phyloP scores from a whole-genome alignment of 2,797 vertebrate genomes.

The Cottoperca gobio region DNA sequence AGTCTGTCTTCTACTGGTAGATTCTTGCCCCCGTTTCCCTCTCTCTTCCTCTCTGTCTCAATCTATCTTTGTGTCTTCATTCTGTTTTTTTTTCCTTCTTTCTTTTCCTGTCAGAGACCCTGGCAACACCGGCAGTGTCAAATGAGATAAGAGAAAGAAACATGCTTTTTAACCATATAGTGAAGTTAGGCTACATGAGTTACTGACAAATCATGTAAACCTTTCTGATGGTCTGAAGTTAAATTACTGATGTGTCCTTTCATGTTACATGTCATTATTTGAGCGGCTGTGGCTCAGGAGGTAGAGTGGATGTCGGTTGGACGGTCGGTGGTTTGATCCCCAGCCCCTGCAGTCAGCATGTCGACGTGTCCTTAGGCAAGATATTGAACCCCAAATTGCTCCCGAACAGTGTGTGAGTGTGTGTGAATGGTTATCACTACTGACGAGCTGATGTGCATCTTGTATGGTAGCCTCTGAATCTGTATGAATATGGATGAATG shows the following conservation, averaged over 20 bases:
- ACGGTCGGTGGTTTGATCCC: too few species aligned
- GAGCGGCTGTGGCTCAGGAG: too few species aligned
- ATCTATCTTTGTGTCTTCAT: slow-evolving; percentile 26
- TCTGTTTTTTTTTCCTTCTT: background rate
- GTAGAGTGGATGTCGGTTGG: too few species aligned
- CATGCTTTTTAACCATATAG: background rate
- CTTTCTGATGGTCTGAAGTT: background rate
- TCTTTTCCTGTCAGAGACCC: slow-evolving; percentile 4
- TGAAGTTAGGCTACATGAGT: background rate
- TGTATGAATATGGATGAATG: too few species aligned
- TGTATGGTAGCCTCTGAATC: too few species aligned
- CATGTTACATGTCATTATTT: background rate
- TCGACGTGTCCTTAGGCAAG: too few species aligned
- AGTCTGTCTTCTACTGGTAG: slow-evolving; percentile 69
- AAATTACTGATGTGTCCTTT: background rate
- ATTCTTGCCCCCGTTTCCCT: slow-evolving; percentile 64
- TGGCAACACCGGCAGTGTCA: background rate
- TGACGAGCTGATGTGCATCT: too few species aligned
- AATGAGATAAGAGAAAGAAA: slow-evolving; percentile 6
- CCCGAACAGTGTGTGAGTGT: too few species aligned
- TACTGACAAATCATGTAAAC: background rate
- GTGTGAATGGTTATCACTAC: too few species aligned
- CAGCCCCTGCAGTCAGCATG: too few species aligned
- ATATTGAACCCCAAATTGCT: too few species aligned
- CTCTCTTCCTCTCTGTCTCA: slow-evolving; percentile 27